Evolutionary conservation across 2,797 vertebrate genomes (phyloP), one percentile per base, ranked within the genome.

Genomic region (Acropternis orthonyx): DNA sequence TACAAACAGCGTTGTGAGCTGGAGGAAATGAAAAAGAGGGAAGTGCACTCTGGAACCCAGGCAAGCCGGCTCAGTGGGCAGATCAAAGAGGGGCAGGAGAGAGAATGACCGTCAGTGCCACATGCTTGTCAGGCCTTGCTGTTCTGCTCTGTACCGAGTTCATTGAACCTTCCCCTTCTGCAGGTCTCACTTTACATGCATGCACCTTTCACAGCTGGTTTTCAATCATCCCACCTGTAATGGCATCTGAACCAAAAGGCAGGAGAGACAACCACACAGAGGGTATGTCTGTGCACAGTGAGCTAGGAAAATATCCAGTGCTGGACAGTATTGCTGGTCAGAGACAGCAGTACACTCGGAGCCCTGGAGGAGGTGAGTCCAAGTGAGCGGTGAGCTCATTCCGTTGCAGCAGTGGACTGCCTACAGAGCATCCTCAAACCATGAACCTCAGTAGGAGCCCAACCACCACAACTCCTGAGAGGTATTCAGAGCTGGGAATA

Each of bases 21-120:
- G 88, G 46, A 96, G 77, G 82, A 87, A 91, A 97, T 81, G 93
- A 90, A 89, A 95, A 84, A 96, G 86, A 95, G 76, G 43, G 85
- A 73, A 94, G 87, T 73, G 66, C 0, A 21, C 94, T 97, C 96
- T 96, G 97, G 96, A 96, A 97, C 97, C 97, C 97, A 97, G 97
- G 97, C 96, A 95, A 93, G 92, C 94, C 92, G 12, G 89, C 84
- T 77, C 90, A 93, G 81, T 15, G 82, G 85, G 82, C 34, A 69
- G 74, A 71, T 79, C 92, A 96, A 77, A 69, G 85, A 95, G 88
- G 68, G 74, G 83, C 95, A 95, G 92, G 92, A 91, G 94, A 94
- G 62, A 83, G 74, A 92, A 92, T 4, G 73, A 78, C n/a, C 66
- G 28, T 69, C 87, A 52, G 58, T 34, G 78, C 32, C 76, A 24